Conservation (phyloP, 2,797 vertebrate species). For the Tapera naevia region DNA sequence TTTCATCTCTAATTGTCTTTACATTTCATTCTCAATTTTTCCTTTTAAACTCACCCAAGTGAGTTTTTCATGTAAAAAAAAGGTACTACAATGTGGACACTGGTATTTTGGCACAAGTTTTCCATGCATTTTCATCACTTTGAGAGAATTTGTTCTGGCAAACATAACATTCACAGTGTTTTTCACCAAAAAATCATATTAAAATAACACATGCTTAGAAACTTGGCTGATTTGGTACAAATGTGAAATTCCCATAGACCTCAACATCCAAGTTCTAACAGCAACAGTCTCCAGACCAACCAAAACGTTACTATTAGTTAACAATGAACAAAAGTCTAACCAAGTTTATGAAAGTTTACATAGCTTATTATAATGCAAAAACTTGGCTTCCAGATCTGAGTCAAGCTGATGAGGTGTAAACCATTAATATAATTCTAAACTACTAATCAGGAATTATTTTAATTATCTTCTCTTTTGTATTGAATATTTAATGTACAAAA, state of each 20-base stretch:
- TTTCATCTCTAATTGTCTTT: not conserved
- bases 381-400: too few species aligned
- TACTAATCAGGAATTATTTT: too few species aligned
- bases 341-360: too few species aligned
- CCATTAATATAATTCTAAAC: too few species aligned
- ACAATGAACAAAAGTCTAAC: not conserved
- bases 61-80: slow-evolving; percentile 66
- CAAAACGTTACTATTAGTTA: not conserved
- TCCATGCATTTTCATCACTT: slow-evolving; percentile 70
- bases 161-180: slow-evolving; percentile 61
- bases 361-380: too few species aligned
- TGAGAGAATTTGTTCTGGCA: slow-evolving; percentile 74
- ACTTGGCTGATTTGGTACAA: not conserved
- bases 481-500: too few species aligned
- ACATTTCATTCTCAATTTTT: not conserved
- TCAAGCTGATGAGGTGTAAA: too few species aligned
- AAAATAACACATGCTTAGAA: not conserved
- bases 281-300: not conserved
- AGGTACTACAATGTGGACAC: slow-evolving; percentile 56
- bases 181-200: slow-evolving; percentile 64
- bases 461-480: too few species aligned
- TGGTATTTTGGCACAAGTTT: slow-evolving; percentile 67
- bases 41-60: slow-evolving; percentile 68
- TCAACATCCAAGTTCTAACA: not conserved
- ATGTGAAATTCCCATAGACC: not conserved